Evolutionary conservation across 2,113 vertebrate species (phyloP), one percentile per base, ranked within the genome.

Genomic region (Esox niger): DNA sequence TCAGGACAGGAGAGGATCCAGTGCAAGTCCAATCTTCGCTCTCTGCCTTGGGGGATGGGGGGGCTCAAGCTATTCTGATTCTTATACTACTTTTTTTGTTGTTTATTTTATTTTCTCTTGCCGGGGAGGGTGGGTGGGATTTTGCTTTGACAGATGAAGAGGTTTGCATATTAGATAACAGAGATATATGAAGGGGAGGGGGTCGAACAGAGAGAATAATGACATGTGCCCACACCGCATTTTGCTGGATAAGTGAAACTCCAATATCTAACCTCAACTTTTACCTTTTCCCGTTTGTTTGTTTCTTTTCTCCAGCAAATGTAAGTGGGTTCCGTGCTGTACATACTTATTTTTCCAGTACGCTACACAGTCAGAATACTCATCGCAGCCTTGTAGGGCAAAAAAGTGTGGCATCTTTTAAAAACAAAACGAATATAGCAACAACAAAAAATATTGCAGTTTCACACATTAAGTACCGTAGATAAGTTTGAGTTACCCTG

Each of bases 281-380:
- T 75, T 77, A 70, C 70, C 66, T 62, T 52, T 29, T 57, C 66
- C 8, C 73, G 13, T 58, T 33, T 69, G 29, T 66, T 59, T 60
- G 29, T 77, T 79, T 17, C 8, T 68, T 85, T 78, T 6, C 63
- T 55, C 46, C 67, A 74, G 76, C 73, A 69, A 77, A 71, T 72
- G 67, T 73, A 71, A 47, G 49, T 63, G 31, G 61, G 64, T 68
- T 87, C 79, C 71, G 82, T 74, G 87, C 88, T 91, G 91, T 91
- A 90, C 79, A 89, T 91, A 91, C 82, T 89, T 89, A 72, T 90
- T 91, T 83, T 89, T 86, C 74, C 85, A 88, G 77, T 86, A 83
- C 83, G 63, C 20, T 64, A 79, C 75, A 81, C 61, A 73, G 30
- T 70, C 68, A 33, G 35, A 46, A 46, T 52, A 78, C 60, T 25